Conservation (phyloP, 2,888 invertebrate species). For the Dexiosoma caninum region DNA sequence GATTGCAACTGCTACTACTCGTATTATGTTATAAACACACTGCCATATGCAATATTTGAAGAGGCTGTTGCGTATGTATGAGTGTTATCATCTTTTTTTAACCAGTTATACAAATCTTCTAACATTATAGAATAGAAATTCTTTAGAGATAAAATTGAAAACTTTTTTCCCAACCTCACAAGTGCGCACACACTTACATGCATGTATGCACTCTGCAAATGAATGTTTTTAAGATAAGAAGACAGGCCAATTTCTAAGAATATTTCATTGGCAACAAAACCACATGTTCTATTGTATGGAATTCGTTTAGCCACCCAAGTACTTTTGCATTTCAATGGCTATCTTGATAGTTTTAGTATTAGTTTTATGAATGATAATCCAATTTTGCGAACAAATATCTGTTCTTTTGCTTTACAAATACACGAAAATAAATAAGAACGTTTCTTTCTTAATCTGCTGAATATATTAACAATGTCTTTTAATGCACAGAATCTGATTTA, state of each 20-base stretch:
- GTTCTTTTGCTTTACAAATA: background rate
- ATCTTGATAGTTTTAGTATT: background rate
- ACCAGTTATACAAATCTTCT: background rate
- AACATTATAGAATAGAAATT: constrained; percentile 16
- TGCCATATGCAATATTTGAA: background rate
- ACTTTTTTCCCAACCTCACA: background rate
- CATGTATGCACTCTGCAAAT: background rate
- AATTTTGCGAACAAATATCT: constrained; percentile 13
- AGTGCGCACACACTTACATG: background rate
- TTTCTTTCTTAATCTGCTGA: background rate
- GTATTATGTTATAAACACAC: background rate
- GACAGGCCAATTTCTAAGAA: constrained; percentile 59
- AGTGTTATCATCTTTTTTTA: background rate
- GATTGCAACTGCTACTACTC: constrained; percentile 18
- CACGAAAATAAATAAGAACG: background rate
- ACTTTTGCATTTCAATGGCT: background rate
- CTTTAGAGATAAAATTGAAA: constrained; percentile 39
- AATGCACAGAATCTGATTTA: background rate
- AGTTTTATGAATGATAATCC: constrained; percentile 25
- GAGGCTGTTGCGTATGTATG: background rate
- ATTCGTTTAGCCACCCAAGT: background rate
- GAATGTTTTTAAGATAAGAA: constrained; percentile 53
- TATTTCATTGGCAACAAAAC: constrained; percentile 49
- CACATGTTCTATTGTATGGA: constrained; percentile 43
- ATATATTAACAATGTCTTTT: background rate